Evolutionary conservation across 64 coral and sea anemone genomes (phyloP).

Genomic region (Pocillopora verrucosa): DNA sequence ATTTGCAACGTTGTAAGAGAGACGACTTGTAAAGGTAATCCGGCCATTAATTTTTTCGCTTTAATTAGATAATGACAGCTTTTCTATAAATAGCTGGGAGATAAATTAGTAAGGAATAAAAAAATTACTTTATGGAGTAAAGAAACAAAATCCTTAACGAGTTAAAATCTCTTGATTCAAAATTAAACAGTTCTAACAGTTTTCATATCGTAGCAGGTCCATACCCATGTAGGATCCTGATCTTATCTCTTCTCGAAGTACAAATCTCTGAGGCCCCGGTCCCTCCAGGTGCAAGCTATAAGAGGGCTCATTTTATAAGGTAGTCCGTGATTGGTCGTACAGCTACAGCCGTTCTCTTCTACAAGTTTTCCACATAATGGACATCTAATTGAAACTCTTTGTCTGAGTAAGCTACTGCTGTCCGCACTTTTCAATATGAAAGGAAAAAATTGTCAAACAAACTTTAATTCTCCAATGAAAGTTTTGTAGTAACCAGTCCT

Average conservation of each 20-base stretch:
- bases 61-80: no score
- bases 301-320: slow-evolving; percentile 25
- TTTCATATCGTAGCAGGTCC: no score
- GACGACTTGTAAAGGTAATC: no score
- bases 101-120: no score
- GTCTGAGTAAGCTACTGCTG: background rate
- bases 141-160: no score
- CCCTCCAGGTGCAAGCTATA: slow-evolving; percentile 41
- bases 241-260: slow-evolving; percentile 59
- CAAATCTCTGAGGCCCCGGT: slow-evolving; percentile 40
- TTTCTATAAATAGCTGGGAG: no score
- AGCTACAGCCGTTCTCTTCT: background rate
- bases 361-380: slow-evolving; percentile 27
- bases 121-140: no score
- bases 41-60: no score
- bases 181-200: no score
- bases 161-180: no score
- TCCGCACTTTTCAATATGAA: background rate
- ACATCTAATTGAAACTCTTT: slow-evolving; percentile 13
- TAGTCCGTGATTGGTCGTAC: background rate
- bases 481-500: background rate
- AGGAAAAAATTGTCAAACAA: background rate
- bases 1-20: no score
- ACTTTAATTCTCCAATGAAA: background rate
- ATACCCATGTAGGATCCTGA: background rate